Conservation (phyloP, 2,113 vertebrate species). For the Mohoua ochrocephala region DNA sequence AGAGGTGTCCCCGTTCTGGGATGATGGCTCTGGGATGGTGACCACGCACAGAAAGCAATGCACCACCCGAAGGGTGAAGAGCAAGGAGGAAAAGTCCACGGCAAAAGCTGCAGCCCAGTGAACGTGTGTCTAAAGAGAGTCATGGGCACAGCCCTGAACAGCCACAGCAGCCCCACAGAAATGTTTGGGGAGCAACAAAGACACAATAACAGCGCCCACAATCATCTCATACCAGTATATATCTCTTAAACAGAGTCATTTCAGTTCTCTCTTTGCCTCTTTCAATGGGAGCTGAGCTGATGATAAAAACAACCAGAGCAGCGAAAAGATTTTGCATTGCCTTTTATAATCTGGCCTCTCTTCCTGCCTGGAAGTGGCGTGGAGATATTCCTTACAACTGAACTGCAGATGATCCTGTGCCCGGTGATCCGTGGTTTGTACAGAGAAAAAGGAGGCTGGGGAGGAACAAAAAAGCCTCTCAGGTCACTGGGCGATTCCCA, state of each 20-base stretch:
- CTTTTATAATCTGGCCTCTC: not conserved
- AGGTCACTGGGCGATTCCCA: not conserved
- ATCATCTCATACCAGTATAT: not conserved
- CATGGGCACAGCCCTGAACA: not conserved
- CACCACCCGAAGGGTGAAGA: not conserved
- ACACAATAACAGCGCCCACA: not conserved
- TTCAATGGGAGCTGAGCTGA: not conserved
- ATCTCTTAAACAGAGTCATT: not conserved
- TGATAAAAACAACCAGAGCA: not conserved
- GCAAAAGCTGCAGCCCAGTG: not conserved
- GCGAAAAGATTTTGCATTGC: not conserved
- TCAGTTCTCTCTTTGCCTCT: not conserved
- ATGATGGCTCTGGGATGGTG: not conserved
- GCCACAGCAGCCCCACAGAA: not conserved
- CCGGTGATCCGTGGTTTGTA: not conserved
- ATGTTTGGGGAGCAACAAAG: not conserved
- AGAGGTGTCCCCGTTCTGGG: not conserved
- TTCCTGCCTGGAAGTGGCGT: not conserved
- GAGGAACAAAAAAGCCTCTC: not conserved
- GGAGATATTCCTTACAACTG: not conserved
- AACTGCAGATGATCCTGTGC: slow-evolving; percentile 27
- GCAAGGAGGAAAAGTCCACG: not conserved
- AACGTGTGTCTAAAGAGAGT: slow-evolving; percentile 5
- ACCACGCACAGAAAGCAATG: not conserved
- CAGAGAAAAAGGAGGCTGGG: not conserved